Evolutionary conservation across 1,140 invertebrate genomes (phyloP), one percentile per base, ranked within the genome.

Genomic region (Zaprionus nigranus): DNA sequence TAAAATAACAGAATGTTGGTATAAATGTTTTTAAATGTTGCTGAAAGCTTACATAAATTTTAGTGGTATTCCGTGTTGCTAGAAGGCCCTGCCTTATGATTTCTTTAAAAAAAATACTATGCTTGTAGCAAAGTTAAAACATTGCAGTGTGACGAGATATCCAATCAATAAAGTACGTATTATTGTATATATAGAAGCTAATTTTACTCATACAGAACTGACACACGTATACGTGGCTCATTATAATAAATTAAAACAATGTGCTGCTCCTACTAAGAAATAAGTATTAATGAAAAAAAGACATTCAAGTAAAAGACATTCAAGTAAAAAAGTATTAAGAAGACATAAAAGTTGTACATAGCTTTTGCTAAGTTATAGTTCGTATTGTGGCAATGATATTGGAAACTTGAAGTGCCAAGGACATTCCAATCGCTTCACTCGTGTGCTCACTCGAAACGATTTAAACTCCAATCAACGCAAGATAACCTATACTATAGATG

Each of bases 81-180:
- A 11, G 20, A 51, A 24, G 7, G 40, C n/a, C 4, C 9, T 3
- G 3, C 40, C 40, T 13, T 4, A 43, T 43, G 5, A 6, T 43
- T 43, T 2, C 0, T 0, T 1, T 5, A 51, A 51, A 13, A 24
- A 13, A 24, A 51, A 51, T 51, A 24, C 46, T 51, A 51, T 51
- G 46, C 22, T 12, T 51, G 20, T 51, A 51, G 12, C 20, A 9
- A 51, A 24, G 20, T 51, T 51, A 11, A 24, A 51, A 20, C 9
- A 49, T 49, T 20, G 46, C 17, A 12, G 46, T 11, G 46, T 9
- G 46, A 51, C 20, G 46, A 51, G 20, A 24, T 51, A 51, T 51
- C 20, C 20, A 24, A 51, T 51, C 46, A 51, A 51, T 51, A 51
- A 51, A 51, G 46, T 51, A 51, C 22, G 46, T 51, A 51, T 22